Evolutionary conservation across 2,113 vertebrate species (phyloP).

Genomic region (Strix aluco): DNA sequence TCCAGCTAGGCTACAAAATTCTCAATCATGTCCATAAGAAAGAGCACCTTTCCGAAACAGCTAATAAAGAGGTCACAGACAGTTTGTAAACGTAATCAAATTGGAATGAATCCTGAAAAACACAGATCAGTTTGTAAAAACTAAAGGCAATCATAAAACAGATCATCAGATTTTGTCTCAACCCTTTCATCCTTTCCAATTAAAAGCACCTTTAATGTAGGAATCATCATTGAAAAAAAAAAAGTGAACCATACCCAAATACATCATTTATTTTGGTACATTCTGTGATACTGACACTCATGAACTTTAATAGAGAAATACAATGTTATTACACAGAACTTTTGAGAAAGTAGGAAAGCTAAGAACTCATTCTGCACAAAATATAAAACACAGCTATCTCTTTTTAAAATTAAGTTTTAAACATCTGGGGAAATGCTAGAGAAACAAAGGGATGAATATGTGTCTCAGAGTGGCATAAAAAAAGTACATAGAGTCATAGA

Average conservation of each 20-base stretch:
- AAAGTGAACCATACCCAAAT: not conserved
- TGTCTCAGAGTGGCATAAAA: not conserved
- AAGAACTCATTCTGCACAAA: not conserved
- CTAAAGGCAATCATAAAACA: not conserved
- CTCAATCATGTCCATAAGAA: fast-evolving
- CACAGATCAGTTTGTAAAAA: not conserved
- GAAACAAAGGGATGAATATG: not conserved
- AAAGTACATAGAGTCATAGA: not conserved
- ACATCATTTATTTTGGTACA: not conserved
- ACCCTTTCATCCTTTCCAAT: not conserved
- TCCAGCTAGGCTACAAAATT: not conserved
- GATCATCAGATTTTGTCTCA: not conserved
- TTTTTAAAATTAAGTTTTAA: not conserved
- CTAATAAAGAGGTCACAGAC: not conserved
- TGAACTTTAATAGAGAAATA: not conserved
- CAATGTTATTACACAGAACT: not conserved
- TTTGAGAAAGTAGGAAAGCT: not conserved
- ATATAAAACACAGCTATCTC: not conserved
- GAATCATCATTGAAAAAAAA: not conserved
- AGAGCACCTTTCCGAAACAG: not conserved
- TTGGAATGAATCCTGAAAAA: not conserved
- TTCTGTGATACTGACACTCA: not conserved
- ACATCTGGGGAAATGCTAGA: not conserved
- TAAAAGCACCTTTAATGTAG: not conserved
- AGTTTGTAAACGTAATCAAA: not conserved